phyloP scores from a whole-genome alignment of 1,140 invertebrate species.

The Paramacrobiotus metropolitanus region DNA sequence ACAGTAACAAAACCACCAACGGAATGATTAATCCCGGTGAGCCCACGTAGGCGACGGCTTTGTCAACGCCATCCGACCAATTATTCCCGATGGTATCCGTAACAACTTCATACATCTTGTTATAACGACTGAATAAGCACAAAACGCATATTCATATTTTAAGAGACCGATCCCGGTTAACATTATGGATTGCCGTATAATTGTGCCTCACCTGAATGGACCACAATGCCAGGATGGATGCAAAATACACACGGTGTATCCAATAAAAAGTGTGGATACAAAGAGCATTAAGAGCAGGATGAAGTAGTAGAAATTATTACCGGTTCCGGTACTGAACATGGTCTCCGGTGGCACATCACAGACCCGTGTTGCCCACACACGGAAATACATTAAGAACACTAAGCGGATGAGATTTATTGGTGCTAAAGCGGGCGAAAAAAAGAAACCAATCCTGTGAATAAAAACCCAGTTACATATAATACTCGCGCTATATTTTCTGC shows the following conservation, averaged over 20 bases:
- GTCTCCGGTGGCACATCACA: neutral
- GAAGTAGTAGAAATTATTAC: conserved; percentile 2
- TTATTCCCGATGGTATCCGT: neutral
- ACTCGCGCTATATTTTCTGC: neutral
- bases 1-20: neutral
- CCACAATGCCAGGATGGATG: neutral
- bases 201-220: neutral
- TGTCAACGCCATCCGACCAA: no score
- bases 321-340: neutral
- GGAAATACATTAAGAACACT: neutral
- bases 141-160: neutral
- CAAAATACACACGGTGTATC: neutral
- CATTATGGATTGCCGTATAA: neutral
- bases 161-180: neutral
- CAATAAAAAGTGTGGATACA: neutral
- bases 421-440: neutral
- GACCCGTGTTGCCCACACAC: neutral
- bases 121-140: neutral
- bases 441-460: neutral
- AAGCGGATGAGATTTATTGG: neutral
- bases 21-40: neutral
- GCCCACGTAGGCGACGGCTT: neutral
- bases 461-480: neutral
- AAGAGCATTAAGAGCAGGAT: neutral
- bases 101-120: neutral